Base-by-base conservation (phyloP, 2,888 invertebrate species). In the Tenthredo amoena region DNA sequence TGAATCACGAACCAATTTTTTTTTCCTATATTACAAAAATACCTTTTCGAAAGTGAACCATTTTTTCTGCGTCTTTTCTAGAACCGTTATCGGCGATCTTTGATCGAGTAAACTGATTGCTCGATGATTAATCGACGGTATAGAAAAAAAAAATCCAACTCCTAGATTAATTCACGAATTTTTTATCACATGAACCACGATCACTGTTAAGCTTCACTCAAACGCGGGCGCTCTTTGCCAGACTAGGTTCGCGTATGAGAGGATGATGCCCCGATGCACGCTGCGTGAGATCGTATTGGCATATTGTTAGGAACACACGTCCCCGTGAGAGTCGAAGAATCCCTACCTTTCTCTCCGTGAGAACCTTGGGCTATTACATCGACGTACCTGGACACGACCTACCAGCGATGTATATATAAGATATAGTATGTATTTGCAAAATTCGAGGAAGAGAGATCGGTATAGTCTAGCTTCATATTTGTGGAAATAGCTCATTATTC, bases 321-420 rank as follows among this genome's bases (percentile, higher is more conserved):
- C 81, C 62, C 40, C 15, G 62, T 62, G 40, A 40, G 81, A 81
- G 81, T 40, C 9, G 18, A 34, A 81, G 81, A 81, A 62, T 81
- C 81, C 81, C 81, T 81, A 81, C 81, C 81, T 81, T 62, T 81
- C 81, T 81, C 81, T 62, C 40, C 40, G 58, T 81, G 81, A 62
- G 58, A 81, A 81, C 55, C 79, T 31, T 79, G 77, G n/a, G 77
- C 50, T 55, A n/a, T 55, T 34, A 76, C 77, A 31, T n/a, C 50
- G 77, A 55, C 31, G 0, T n/a, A 31, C 55, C 55, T 77, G 34
- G 31, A 55, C 55, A 55, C 77, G 31, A 77, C 18, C 40, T 31
- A 31, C n/a, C 31, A 18, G 10, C n/a, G 26, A 34, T n/a, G 77
- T 10, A 7, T 34, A 10, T 43, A 34, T 40, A 37, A n/a, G 55